Evolutionary conservation across 2,888 invertebrate genomes (phyloP).

Genomic region (Apamea crenata): DNA sequence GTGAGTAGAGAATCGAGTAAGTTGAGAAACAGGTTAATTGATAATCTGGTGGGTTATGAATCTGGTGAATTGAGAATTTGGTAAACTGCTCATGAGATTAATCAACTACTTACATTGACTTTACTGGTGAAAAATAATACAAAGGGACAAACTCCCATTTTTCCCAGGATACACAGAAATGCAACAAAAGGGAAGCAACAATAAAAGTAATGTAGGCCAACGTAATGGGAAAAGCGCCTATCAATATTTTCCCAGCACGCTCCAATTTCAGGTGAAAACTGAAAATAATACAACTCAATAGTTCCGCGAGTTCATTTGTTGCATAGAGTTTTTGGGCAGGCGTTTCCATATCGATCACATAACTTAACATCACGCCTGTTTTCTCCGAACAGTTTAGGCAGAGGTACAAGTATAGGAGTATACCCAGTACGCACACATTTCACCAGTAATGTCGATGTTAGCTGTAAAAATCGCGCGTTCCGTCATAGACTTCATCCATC

Average conservation of each 20-base stretch:
- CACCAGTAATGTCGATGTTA: not conserved
- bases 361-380: not conserved
- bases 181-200: slow-evolving; percentile 5
- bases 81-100: no score
- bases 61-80: no score
- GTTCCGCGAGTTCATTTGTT: slow-evolving; percentile 2
- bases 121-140: not conserved
- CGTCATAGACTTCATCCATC: not conserved
- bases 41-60: no score
- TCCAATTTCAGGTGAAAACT: slow-evolving; percentile 23
- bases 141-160: not conserved
- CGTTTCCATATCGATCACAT: not conserved
- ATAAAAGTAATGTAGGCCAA: slow-evolving; percentile 2
- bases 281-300: slow-evolving; percentile 14
- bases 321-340: slow-evolving; percentile 11
- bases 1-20: no score
- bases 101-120: not conserved
- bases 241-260: slow-evolving; percentile 29
- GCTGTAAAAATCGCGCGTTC: not conserved
- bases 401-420: no score
- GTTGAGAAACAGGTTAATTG: no score
- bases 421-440: not conserved
- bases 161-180: not conserved
- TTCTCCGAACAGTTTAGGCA: not conserved
- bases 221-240: slow-evolving; percentile 26